These are phyloP conservation scores for Champsocephalus esox DNA, from an alignment of 2,797 vertebrate species.

Conservation along the genomic window DNA sequence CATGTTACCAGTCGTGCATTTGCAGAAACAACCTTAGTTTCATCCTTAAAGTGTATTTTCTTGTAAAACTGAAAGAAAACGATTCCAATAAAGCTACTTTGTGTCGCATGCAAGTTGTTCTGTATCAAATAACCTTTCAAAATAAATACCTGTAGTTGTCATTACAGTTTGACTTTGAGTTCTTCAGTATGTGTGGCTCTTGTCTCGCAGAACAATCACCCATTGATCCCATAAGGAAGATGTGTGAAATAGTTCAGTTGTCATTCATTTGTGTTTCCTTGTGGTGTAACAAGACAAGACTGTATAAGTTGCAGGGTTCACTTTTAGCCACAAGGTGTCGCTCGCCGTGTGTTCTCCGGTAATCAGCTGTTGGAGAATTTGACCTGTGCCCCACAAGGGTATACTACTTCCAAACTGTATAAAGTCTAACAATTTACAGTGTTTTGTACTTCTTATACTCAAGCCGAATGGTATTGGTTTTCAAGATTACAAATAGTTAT, in stretches of 20 bases:
- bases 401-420: background rate
- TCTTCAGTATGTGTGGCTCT: background rate
- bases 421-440: background rate
- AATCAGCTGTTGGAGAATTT: background rate
- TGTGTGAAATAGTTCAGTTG: background rate
- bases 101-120: background rate
- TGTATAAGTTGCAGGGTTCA: background rate
- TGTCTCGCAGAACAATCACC: background rate
- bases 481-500: too few species aligned
- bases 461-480: too few species aligned
- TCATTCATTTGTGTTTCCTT: conserved; percentile 6
- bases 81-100: background rate
- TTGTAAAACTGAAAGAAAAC: background rate
- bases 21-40: background rate
- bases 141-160: background rate
- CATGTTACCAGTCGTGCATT: background rate
- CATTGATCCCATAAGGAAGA: background rate
- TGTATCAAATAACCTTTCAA: too few species aligned
- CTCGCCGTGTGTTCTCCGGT: background rate
- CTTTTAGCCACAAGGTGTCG: conserved; percentile 14
- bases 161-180: background rate
- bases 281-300: background rate
- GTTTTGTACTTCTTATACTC: background rate
- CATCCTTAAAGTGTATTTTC: background rate
- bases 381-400: background rate